Base-by-base conservation (phyloP, 2,888 invertebrate species). In the Candidula unifasciata region DNA sequence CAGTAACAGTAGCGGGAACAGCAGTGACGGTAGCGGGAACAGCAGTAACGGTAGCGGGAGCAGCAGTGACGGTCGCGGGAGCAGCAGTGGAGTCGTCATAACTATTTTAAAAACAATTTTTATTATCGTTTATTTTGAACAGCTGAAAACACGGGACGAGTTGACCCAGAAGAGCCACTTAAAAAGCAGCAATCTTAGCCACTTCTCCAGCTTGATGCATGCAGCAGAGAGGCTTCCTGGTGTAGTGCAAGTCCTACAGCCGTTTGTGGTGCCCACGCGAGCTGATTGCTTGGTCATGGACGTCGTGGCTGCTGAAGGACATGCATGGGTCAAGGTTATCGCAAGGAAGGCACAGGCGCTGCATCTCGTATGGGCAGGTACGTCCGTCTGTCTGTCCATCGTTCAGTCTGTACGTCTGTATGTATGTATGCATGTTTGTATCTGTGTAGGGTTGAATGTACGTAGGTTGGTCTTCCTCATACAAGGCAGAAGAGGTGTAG, bases 271-370 rank as follows among this genome's bases (percentile, higher is more conserved):
- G 35, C 84, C 82, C 8, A 24, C 64, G 0, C 82, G 90, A 57
- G 30, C 77, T 1, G 89, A 90, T n/a, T 88, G 88, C 57, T 86
- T 94, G 33, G 89, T 92, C 33, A 96, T 98, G 35, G 98, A 98
- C 93, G 96, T 98, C 86, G 96, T 98, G 21, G 96, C 96, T 91
- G 95, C 96, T 88, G 95, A 95, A 91, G 97, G 97, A 24, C 95
- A 95, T 84, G 95, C 95, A 27, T 98, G 98, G 98, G 96, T 96
- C 80, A 98, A 98, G 95, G 97, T 98, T 13, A 96, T 98, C 88
- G 98, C 98, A 5, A 95, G 98, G 84, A 98, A 98, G 94, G 97
- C 97, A 0, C 96, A 96, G 92, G 97, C 97, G 0, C 94, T 98
- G 10, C 96, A 96, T 78, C 96, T 97, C 83, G 95, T 97, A 86